Evolutionary conservation across 1,140 invertebrate species (phyloP).

Genomic region (Drosophila jambulina): DNA sequence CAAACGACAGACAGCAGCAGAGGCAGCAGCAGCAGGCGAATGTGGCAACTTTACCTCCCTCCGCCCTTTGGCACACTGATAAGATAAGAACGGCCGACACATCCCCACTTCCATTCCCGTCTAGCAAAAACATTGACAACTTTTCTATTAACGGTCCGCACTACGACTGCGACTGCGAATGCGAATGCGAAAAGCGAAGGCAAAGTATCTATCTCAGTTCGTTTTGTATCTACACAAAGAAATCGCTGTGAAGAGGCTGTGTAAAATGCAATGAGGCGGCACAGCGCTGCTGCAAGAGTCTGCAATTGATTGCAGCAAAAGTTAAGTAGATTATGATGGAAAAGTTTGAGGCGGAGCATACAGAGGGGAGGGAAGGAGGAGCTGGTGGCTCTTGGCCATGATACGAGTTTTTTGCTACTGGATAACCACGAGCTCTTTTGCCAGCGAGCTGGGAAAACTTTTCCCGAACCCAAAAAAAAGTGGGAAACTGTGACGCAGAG

Average conservation of each 20-base stretch:
- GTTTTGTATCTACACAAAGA: conserved; percentile 74
- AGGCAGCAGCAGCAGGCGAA: conserved; percentile 16
- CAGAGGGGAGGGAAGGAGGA: not conserved
- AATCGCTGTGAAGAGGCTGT: conserved; percentile 64
- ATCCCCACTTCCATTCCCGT: conserved; percentile 1
- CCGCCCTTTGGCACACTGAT: conserved; percentile 12
- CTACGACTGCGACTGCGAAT: conserved; percentile 13
- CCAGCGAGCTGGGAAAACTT: conserved; percentile 55
- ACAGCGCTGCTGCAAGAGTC: conserved; percentile 52
- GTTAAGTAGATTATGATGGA: conserved; percentile 84
- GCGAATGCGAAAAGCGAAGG: conserved; percentile 32
- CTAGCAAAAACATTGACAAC: conserved; percentile 72
- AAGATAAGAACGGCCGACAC: conserved; percentile 42
- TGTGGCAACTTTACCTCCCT: conserved; percentile 29
- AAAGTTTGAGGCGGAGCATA: conserved; percentile 54
- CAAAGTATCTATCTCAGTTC: conserved; percentile 35
- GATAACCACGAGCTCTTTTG: conserved; percentile 43
- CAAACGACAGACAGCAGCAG: conserved; percentile 40
- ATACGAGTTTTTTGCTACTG: conserved; percentile 60
- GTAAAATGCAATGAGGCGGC: conserved; percentile 75
- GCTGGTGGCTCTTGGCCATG: conserved; percentile 42
- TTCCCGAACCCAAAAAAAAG: conserved; percentile 11
- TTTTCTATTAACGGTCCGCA: conserved; percentile 74
- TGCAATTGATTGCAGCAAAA: conserved; percentile 83
- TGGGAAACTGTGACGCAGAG: conserved; percentile 4